Evolutionary conservation across 2,797 vertebrate species (phyloP).

Genomic region (Bucorvus abyssinicus): DNA sequence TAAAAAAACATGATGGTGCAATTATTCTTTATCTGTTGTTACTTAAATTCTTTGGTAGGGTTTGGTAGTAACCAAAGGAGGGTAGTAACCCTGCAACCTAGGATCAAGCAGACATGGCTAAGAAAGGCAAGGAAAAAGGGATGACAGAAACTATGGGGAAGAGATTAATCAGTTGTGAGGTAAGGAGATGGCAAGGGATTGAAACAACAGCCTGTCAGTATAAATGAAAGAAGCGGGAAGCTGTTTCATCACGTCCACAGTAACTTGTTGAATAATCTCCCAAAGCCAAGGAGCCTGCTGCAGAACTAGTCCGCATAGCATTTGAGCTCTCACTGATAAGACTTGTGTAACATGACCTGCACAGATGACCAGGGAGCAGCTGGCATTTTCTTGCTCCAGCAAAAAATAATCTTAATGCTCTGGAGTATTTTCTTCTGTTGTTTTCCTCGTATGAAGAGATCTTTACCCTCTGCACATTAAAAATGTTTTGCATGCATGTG

Average conservation of each 20-base stretch:
- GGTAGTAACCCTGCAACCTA: background rate
- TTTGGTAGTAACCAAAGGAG: background rate
- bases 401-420: background rate
- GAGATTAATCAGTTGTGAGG: background rate
- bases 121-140: background rate
- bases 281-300: background rate
- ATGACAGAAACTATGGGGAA: background rate
- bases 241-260: background rate
- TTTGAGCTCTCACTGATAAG: background rate
- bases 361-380: background rate
- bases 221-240: background rate
- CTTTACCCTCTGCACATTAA: background rate
- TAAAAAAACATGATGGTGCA: background rate
- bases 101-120: background rate
- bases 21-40: background rate
- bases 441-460: background rate
- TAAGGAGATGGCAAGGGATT: background rate
- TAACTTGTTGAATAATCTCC: background rate
- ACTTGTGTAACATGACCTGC: background rate
- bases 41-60: background rate
- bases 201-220: background rate
- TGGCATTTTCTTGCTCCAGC: background rate
- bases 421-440: background rate
- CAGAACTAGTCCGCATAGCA: background rate
- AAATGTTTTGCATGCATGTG: background rate